Evolutionary conservation across 2,888 invertebrate genomes (phyloP).

Genomic region (Seladonia tumulorum): DNA sequence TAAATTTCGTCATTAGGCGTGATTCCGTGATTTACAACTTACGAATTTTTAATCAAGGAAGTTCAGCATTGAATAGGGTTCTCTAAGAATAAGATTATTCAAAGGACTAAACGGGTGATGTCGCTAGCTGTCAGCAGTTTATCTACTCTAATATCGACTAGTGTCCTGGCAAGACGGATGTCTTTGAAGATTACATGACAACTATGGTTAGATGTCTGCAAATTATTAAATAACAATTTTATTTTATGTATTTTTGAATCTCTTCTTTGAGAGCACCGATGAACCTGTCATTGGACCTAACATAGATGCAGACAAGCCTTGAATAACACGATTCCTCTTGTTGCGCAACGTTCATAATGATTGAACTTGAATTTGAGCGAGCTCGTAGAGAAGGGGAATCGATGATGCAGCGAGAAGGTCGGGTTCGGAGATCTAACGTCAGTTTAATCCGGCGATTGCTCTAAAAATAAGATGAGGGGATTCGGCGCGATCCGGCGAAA

Average conservation of each 20-base stretch:
- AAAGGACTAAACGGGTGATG: not conserved
- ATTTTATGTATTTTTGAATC: no score
- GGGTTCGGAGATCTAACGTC: not conserved
- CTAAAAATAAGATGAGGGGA: conserved; percentile 3
- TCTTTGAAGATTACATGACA: no score
- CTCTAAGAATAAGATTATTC: not conserved
- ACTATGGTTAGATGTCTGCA: no score
- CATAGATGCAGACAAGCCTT: no score
- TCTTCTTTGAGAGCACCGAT: no score
- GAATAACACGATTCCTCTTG: no score
- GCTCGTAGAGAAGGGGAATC: not conserved
- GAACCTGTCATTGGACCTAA: no score
- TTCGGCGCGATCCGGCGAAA: conserved; percentile 9
- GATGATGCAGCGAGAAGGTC: not conserved
- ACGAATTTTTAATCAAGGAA: no score
- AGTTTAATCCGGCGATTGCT: not conserved
- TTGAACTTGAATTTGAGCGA: not conserved
- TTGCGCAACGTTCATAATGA: no score
- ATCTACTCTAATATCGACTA: not conserved
- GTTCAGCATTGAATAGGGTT: no score
- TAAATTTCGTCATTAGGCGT: not conserved
- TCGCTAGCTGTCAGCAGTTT: not conserved
- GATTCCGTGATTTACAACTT: no score
- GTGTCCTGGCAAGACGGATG: not conserved
- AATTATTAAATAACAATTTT: no score